A percentile compares a stretch with the other conserved stretches of the same genome.
phyloP scores from a whole-genome alignment of 2,797 vertebrate species.

The Natrix natrix region DNA sequence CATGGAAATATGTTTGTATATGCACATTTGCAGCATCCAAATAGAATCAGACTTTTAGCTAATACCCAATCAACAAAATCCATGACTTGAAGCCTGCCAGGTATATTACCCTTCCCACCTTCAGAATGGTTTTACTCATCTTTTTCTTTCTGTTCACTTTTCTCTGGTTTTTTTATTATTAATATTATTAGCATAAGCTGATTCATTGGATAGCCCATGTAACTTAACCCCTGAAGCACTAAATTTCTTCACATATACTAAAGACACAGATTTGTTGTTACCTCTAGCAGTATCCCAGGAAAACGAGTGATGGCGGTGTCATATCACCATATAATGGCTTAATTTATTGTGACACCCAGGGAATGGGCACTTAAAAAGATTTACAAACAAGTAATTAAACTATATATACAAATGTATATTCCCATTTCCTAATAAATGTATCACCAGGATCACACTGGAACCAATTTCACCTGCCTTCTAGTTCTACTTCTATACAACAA shows the following conservation, averaged over 20 bases:
- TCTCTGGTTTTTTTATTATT: conserved; percentile 59
- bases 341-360: conserved; percentile 71
- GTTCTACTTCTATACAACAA: conserved; percentile 27
- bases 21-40: conserved; percentile 19
- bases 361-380: conserved; percentile 62
- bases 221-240: conserved; percentile 69
- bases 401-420: conserved; percentile 54
- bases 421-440: conserved; percentile 51
- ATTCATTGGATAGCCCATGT: conserved; percentile 63
- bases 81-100: conserved; percentile 33
- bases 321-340: conserved; percentile 63
- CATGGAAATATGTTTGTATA: conserved; percentile 31
- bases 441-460: conserved; percentile 51
- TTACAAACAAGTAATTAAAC: conserved; percentile 58
- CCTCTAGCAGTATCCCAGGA: conserved; percentile 65
- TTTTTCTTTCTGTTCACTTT: conserved; percentile 32
- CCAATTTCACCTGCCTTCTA: conserved; percentile 40
- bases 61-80: conserved; percentile 30
- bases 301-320: conserved; percentile 65
- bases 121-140: conserved; percentile 31
- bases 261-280: conserved; percentile 67
- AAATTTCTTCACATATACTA: conserved; percentile 70
- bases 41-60: conserved; percentile 40
- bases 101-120: conserved; percentile 29
- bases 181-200: conserved; percentile 68